Evolutionary conservation across 1,140 invertebrate species (phyloP).

Genomic region (Cephus cinctus): DNA sequence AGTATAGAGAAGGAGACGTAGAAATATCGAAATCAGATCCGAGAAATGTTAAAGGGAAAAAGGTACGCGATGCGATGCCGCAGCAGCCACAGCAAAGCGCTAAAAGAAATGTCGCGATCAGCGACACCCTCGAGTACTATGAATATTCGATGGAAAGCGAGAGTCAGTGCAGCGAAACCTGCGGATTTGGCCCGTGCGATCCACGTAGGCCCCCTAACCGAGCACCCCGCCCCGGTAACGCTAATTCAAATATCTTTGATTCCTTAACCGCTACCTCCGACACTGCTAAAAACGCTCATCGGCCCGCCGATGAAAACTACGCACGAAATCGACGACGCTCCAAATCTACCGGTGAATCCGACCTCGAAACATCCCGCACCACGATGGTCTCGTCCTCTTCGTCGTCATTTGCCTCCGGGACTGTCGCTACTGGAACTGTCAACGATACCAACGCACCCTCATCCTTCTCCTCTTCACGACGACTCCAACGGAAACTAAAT

Average conservation of each 20-base stretch:
- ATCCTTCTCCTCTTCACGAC: neutral
- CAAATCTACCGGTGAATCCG: conserved; percentile 10
- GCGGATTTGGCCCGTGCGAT: conserved; percentile 57
- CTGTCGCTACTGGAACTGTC: conserved; percentile 1
- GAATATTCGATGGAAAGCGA: conserved; percentile 57
- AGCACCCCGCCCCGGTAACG: conserved; percentile 56
- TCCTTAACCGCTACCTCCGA: conserved; percentile 57
- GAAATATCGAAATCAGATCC: too few relatives aligned
- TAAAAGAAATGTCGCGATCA: conserved; percentile 55
- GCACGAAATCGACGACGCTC: conserved; percentile 5
- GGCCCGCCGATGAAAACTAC: conserved; percentile 29
- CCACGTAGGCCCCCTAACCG: conserved; percentile 54
- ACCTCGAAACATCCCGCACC: conserved; percentile 1
- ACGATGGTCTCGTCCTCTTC: conserved; percentile 4
- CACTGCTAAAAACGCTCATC: conserved; percentile 54
- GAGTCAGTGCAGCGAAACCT: conserved; percentile 57
- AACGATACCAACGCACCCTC: conserved; percentile 10
- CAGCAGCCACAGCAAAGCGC: conserved; percentile 33
- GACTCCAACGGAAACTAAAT: conserved; percentile 21
- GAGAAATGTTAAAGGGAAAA: too few relatives aligned
- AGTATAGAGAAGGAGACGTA: too few relatives aligned
- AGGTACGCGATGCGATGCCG: too few relatives aligned
- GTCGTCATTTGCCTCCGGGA: conserved; percentile 1
- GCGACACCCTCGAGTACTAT: conserved; percentile 54
- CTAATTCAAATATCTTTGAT: conserved; percentile 59